phyloP scores from a whole-genome alignment of 2,797 vertebrate species.

The Sandelia bainsii region DNA sequence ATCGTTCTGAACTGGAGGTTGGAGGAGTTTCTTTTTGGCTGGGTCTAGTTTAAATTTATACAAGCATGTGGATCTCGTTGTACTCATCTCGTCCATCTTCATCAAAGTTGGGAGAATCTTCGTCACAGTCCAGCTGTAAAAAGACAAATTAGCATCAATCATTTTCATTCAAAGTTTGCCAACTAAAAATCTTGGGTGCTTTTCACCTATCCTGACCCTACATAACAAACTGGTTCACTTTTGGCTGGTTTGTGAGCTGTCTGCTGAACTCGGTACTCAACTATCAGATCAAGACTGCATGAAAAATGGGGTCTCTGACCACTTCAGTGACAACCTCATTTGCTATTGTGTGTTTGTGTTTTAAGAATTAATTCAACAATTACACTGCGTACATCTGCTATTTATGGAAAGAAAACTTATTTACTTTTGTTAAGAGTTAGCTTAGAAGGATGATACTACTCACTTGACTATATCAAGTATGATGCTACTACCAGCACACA shows the following conservation, averaged over 20 bases:
- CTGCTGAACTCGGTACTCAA: not conserved
- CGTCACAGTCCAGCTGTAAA: conserved; percentile 93
- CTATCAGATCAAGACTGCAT: not conserved
- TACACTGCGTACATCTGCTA: not conserved
- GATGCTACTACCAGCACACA: too few relatives aligned
- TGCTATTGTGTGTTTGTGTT: not conserved
- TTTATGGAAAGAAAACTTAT: too few relatives aligned
- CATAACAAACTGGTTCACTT: not conserved
- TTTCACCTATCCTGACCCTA: too few relatives aligned
- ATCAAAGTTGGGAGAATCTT: conserved; percentile 95
- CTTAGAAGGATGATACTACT: too few relatives aligned
- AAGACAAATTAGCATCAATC: conserved; percentile 35
- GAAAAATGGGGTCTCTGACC: not conserved
- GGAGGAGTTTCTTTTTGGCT: conserved; percentile 8
- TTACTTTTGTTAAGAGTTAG: too few relatives aligned
- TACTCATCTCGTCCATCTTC: conserved; percentile 97
- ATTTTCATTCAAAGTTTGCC: not conserved
- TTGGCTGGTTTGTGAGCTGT: not conserved
- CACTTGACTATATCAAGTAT: too few relatives aligned
- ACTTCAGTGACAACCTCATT: not conserved
- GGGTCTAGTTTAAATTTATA: conserved; percentile 75
- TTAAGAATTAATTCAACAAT: not conserved
- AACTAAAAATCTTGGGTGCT: not conserved
- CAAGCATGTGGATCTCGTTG: conserved; percentile 98
- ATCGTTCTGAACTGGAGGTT: conserved; percentile 39